Evolutionary conservation across 92 coral and sea anemone species (phyloP), one percentile per base, ranked within the genome.

Genomic region (Plumapathes pennacea): DNA sequence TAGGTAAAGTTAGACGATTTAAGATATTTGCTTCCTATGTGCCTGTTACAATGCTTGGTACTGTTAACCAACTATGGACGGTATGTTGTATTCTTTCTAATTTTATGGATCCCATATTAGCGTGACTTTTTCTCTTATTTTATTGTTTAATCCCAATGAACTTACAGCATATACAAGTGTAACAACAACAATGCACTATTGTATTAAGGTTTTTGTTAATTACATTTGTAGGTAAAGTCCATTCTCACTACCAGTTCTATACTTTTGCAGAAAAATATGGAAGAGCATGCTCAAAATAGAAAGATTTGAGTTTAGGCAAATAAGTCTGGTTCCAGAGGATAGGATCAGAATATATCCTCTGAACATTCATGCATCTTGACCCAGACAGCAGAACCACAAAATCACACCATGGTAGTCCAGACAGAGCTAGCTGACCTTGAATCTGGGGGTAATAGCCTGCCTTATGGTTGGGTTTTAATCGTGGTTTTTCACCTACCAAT

Each of bases 361-460:
- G 18, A 1, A 61, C 80, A 37, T 25, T 9, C 60, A 72, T 62
- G 30, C 43, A 17, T 29, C 37, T 62, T 1, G 81, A 62, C 7
- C 53, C 81, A 32, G 64, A 42, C 32, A 73, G 38, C 26, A 40
- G 63, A 15, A 53, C 56, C 29, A 37, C 28, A 73, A 73, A 73
- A 45, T 73, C 81, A 62, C 66, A 62, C 81, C 81, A 73, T 15
- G 19, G 47, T 5, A 62, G 13, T 26, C 62, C 54, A 12, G 44
- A 8, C 14, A 74, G n/a, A 11, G 81, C 73, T 11, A 74, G 64
- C 42, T 74, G 81, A 10, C 81, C 81, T 45, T 74, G 73, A 4
- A 74, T 51, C 31, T 74, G 81, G 26, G 66, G 69, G 53, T 74
- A 74, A 44, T 67, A 81, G 20, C 88, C 76, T 15, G 38, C 66